These are phyloP conservation scores for Camptogramma bilineatum DNA, from an alignment of 2,888 invertebrate genomes.

Conservation along the genomic window DNA sequence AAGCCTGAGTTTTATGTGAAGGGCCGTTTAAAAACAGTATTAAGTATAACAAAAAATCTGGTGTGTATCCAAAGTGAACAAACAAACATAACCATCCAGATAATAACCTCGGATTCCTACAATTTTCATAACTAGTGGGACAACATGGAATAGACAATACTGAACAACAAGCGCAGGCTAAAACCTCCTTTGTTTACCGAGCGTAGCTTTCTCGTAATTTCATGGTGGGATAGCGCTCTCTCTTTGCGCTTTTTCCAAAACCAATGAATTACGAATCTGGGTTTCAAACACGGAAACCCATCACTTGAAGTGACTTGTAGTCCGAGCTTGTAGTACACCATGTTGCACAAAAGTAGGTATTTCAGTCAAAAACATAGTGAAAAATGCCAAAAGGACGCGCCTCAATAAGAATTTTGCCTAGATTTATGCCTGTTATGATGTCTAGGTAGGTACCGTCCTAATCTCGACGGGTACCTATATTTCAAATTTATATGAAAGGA, in stretches of 20 bases:
- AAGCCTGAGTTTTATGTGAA: no score
- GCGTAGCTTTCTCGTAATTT: slow-evolving; percentile 45
- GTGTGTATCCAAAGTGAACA: neutral
- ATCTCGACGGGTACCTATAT: no score
- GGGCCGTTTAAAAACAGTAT: no score
- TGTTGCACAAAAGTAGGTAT: no score
- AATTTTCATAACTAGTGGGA: slow-evolving; percentile 12
- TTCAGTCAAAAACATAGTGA: no score
- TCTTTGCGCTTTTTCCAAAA: slow-evolving; percentile 53
- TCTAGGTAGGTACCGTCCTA: no score
- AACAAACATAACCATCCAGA: neutral
- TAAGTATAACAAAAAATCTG: no score
- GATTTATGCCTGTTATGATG: no score
- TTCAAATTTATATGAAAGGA: no score
- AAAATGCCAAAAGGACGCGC: no score
- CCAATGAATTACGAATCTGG: slow-evolving; percentile 51
- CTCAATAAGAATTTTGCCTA: no score
- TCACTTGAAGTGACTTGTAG: slow-evolving; percentile 11
- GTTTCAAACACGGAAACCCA: slow-evolving; percentile 37
- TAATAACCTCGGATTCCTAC: slow-evolving; percentile 1
- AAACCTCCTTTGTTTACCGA: slow-evolving; percentile 45
- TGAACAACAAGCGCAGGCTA: slow-evolving; percentile 30
- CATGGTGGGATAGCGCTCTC: slow-evolving; percentile 41
- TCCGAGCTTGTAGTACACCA: no score
- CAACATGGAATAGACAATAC: slow-evolving; percentile 25